These are phyloP conservation scores for Poecilobothrus nobilitatus DNA, from an alignment of 2,888 invertebrate species.

Conservation along the genomic window DNA sequence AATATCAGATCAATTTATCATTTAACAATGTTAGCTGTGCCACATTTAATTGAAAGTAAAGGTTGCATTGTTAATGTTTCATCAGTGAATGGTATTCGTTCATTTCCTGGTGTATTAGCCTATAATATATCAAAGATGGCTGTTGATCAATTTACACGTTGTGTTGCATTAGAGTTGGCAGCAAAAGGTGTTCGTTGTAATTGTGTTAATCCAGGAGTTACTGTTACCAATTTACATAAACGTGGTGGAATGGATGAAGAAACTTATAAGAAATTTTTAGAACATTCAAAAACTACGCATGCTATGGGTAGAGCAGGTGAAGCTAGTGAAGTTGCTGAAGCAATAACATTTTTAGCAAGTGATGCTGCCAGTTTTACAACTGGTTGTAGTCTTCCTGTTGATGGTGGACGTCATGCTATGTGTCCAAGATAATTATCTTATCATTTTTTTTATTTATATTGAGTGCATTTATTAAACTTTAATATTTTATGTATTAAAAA, in stretches of 20 bases:
- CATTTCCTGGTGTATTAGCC: slow-evolving; percentile 82
- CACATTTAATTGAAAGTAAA: slow-evolving; percentile 71
- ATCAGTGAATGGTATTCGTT: slow-evolving; percentile 82
- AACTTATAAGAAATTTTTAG: slow-evolving; percentile 74
- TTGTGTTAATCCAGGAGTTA: slow-evolving; percentile 85
- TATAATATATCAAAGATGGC: slow-evolving; percentile 92
- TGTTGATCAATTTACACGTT: slow-evolving; percentile 89
- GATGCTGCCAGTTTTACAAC: slow-evolving; percentile 83
- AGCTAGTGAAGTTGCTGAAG: slow-evolving; percentile 76
- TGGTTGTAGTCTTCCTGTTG: slow-evolving; percentile 79
- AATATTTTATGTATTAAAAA: no score
- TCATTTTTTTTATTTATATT: no score
- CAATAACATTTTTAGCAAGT: slow-evolving; percentile 88
- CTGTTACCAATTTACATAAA: slow-evolving; percentile 78
- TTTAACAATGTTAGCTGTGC: slow-evolving; percentile 78
- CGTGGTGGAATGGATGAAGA: slow-evolving; percentile 76
- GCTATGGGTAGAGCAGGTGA: slow-evolving; percentile 81
- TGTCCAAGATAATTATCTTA: slow-evolving; percentile 57
- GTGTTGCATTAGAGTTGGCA: slow-evolving; percentile 80
- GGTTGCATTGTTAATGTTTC: slow-evolving; percentile 95
- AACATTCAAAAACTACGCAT: slow-evolving; percentile 78
- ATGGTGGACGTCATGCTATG: slow-evolving; percentile 91
- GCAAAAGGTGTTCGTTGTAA: slow-evolving; percentile 79
- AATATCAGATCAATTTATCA: slow-evolving; percentile 79
- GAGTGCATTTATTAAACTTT: no score